Evolutionary conservation across 2,888 invertebrate species (phyloP), one percentile per base, ranked within the genome.

Genomic region (Barypeithes pellucidus): DNA sequence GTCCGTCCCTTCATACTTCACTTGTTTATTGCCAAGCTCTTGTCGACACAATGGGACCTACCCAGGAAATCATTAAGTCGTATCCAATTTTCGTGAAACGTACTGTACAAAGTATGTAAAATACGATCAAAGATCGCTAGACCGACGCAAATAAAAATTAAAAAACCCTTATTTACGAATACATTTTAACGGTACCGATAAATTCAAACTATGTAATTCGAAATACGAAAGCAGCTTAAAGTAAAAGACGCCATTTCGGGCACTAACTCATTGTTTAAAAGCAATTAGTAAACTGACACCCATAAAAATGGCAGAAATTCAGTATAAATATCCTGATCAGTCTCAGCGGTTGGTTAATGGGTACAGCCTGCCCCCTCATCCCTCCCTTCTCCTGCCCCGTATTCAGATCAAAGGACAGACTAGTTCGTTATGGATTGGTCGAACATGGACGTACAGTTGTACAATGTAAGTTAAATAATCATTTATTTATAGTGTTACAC

Each of bases 341-440:
- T 43, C 67, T 33, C 70, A 70, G 70, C 70, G 70, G 70, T 70
- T 43, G 70, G 70, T 63, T 70, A 70, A 70, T 70, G 70, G 50
- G 36, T 52, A 22, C 61, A 68, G 50, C n/a, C n/a, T 60, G 16
- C 68, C 68, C 60, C 59, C 45, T n/a, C n/a, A n/a, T n/a, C 61
- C 11, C 29, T 11, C 59, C 59, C 29, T 9, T 29, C 29, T 41
- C 5, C 29, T 5, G 61, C 36, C 59, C 47, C 7, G 61, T 39
- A 41, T 50, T 50, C 41, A 47, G 68, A 68, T 68, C 61, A 61
- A 60, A 68, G 61, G 61, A 60, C 54, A 36, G 22, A 20, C 41
- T 12, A 33, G 39, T 60, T 60, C 41, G 60, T 41, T 41, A 24
- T 20, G 39, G 41, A 41, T 41, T 60, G 24, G 20, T 20, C 14